phyloP scores from a whole-genome alignment of 1,140 invertebrate genomes.

The Homalodisca vitripennis region DNA sequence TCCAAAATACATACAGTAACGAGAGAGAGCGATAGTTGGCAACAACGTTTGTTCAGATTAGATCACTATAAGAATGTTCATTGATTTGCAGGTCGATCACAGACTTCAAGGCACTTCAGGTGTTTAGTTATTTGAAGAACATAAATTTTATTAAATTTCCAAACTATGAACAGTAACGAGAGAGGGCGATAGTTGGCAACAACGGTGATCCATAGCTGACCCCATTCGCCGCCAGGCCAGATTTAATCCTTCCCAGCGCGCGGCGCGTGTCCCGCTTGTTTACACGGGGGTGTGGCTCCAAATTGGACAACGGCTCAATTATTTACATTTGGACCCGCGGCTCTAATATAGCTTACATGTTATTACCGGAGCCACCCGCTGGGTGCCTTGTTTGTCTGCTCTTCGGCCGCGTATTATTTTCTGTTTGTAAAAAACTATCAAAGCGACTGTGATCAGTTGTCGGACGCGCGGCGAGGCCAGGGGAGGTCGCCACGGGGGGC shows the following conservation, averaged over 20 bases:
- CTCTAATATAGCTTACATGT: constrained; percentile 22
- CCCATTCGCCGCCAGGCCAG: constrained; percentile 11
- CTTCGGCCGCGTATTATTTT: constrained; percentile 18
- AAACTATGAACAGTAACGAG: too few relatives aligned
- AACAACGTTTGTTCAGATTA: too few relatives aligned
- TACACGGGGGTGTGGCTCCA: constrained; percentile 16
- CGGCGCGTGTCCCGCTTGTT: not conserved
- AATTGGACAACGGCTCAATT: constrained; percentile 25
- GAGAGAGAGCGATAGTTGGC: too few relatives aligned
- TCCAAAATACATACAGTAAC: too few relatives aligned
- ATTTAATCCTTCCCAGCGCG: constrained; percentile 13
- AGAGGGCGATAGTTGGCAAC: too few relatives aligned
- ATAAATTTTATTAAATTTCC: too few relatives aligned
- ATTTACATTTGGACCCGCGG: constrained; percentile 18
- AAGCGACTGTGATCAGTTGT: constrained; percentile 3
- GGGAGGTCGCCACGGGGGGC: not conserved
- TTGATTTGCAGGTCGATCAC: too few relatives aligned
- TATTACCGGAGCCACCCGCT: constrained; percentile 6
- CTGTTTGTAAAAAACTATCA: constrained; percentile 27
- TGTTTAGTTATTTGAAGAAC: too few relatives aligned
- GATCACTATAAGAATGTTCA: too few relatives aligned
- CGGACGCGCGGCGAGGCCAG: not conserved
- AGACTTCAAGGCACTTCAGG: too few relatives aligned
- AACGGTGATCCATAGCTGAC: too few relatives aligned
- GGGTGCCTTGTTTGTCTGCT: constrained; percentile 9